Evolutionary conservation across 1,140 invertebrate genomes (phyloP).

Genomic region (Meloidogyne chitwoodi): DNA sequence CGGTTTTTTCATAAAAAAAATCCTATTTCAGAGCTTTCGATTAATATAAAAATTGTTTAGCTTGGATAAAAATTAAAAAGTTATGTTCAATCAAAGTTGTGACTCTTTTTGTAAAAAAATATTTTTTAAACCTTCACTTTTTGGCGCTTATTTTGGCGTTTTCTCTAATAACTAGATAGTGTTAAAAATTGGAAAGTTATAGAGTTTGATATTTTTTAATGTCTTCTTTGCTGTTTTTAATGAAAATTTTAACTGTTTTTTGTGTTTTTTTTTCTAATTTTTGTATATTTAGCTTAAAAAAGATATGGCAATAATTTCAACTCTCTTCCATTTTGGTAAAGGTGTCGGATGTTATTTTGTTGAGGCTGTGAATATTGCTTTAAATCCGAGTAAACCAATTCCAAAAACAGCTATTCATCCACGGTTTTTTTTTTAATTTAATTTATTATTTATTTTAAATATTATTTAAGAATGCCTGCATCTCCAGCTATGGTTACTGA

Average conservation of each 20-base stretch:
- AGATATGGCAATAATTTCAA: background rate
- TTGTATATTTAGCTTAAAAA: background rate
- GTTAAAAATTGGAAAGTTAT: background rate
- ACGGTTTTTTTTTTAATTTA: slow-evolving; percentile 6
- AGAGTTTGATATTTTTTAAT: background rate
- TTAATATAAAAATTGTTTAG: no score
- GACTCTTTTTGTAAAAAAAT: no score
- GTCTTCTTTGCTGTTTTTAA: background rate
- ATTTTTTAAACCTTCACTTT: no score
- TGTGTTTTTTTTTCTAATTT: background rate
- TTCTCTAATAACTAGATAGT: background rate
- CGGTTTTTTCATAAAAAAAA: no score
- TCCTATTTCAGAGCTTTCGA: no score
- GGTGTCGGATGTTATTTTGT: background rate
- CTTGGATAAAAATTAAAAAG: no score
- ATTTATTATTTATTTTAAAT: background rate
- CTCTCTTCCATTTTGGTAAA: slow-evolving; percentile 5
- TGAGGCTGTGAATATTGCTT: background rate
- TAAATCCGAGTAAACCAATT: slow-evolving; percentile 8
- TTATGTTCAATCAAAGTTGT: no score
- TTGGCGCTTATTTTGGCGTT: background rate
- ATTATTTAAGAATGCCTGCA: slow-evolving; percentile 6
- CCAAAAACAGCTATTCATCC: background rate
- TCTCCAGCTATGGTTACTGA: background rate
- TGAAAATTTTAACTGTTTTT: background rate